Evolutionary conservation across 2,113 vertebrate species (phyloP).

Genomic region (Macheiramphus alcinus): DNA sequence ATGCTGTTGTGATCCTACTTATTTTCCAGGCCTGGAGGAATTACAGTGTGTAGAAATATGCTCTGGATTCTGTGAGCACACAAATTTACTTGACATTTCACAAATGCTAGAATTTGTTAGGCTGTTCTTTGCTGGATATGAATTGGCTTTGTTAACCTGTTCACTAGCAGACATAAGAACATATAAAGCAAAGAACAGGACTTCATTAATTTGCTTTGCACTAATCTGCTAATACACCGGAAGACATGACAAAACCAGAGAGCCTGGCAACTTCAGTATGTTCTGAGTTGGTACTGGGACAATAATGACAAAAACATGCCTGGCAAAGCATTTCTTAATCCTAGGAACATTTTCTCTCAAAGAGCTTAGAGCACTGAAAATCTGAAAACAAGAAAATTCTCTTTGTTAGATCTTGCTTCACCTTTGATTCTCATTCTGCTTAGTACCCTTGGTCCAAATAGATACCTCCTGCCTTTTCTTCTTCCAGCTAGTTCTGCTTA

Average conservation of each 20-base stretch:
- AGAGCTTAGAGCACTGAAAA: not conserved
- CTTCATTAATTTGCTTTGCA: not conserved
- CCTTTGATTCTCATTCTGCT: not conserved
- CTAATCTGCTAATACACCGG: not conserved
- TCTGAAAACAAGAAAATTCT: not conserved
- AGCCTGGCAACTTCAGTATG: not conserved
- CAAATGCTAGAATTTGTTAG: not conserved
- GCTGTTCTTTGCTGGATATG: not conserved
- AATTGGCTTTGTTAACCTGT: not conserved
- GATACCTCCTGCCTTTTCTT: not conserved
- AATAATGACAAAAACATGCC: not conserved
- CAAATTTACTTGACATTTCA: not conserved
- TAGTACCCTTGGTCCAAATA: not conserved
- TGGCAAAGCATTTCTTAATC: not conserved
- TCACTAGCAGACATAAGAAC: not conserved
- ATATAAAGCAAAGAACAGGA: not conserved
- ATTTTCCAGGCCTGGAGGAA: not conserved
- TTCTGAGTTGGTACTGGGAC: not conserved
- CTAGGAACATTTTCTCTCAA: not conserved
- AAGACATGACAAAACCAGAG: not conserved
- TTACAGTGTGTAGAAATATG: not conserved
- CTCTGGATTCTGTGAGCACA: not conserved
- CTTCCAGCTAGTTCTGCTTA: not conserved
- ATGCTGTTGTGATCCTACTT: not conserved
- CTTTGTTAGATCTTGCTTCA: not conserved